Base-by-base conservation (phyloP, 2,113 vertebrate genomes). In the Oreochromis tanganicae region DNA sequence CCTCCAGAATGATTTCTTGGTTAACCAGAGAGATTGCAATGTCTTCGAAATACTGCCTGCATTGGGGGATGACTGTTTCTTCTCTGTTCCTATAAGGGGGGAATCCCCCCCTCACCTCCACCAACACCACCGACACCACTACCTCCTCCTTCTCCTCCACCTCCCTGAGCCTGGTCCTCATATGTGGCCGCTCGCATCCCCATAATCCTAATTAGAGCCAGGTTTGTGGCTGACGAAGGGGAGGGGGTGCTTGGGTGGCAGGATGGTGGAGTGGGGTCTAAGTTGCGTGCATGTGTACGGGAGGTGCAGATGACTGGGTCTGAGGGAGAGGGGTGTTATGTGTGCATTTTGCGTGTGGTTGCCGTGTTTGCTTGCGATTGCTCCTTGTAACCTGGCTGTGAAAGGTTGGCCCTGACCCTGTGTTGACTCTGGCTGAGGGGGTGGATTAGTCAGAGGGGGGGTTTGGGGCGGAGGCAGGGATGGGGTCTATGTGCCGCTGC, bases 161-260 rank as follows among this genome's bases (percentile, higher is more conserved):
- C 82, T 83, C n/a, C 80, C 55, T 75, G 46, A 88, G 82, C 90
- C 92, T 88, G 87, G 85, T 93, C 85, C 86, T 90, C 71, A 29
- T 80, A 94, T 93, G 95, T 90, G 89, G 96, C 93, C 93, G 94
- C 94, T 95, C 17, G 91, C 93, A 93, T 94, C 92, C 93, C 93
- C 95, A 94, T 95, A 93, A 92, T 84, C 81, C 80, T 97, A 97
- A 97, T 96, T 93, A 96, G 95, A 97, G 91, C 96, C 97, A 97
- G 96, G 91, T 95, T 96, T 96, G 90, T 88, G 93, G 93, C 89
- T 66, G 89, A 73, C 82, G 83, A 84, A 78, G 82, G 80, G 89
- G 82, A 66, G 34, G 34, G 61, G 61, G 87, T 46, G 84, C 32
- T 29, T 84, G 89, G 93, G 87, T 88, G 84, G 91, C 71, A 32